Percentiles rank a stretch among this genome's conserved stretches.
Conservation (phyloP, 2,797 vertebrate species). For the Denticeps clupeoides region DNA sequence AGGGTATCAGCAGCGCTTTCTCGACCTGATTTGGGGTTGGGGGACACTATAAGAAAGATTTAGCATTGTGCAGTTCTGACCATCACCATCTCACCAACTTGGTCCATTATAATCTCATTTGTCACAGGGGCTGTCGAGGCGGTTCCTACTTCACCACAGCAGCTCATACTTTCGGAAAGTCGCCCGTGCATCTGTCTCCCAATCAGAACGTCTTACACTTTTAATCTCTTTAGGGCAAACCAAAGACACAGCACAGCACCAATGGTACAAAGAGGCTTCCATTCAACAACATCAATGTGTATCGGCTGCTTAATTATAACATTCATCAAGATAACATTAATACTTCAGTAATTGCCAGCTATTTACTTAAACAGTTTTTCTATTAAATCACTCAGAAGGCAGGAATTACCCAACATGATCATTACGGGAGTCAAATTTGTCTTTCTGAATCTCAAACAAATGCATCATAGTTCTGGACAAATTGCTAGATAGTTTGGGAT, state of each 20-base stretch:
- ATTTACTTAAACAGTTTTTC: conserved; percentile 43
- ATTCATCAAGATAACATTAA: conserved; percentile 41
- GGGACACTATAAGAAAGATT: too few relatives aligned
- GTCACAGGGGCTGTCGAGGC: too few relatives aligned
- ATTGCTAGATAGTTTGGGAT: not conserved
- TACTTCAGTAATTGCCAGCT: conserved; percentile 36
- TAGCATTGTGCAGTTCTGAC: too few relatives aligned
- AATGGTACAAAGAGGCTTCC: not conserved
- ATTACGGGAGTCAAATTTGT: conserved; percentile 29
- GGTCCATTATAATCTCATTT: too few relatives aligned
- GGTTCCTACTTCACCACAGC: too few relatives aligned
- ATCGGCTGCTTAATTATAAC: conserved; percentile 47
- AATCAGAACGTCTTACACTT: too few relatives aligned
- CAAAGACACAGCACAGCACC: not conserved
- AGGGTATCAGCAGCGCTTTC: too few relatives aligned
- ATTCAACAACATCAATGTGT: conserved; percentile 27
- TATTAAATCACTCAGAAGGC: conserved; percentile 39
- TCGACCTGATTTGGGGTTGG: too few relatives aligned
- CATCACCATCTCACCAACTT: too few relatives aligned
- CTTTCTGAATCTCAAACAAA: conserved; percentile 18
- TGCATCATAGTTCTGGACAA: conserved; percentile 10
- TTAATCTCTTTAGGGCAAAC: too few relatives aligned
- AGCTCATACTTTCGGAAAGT: too few relatives aligned
- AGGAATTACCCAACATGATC: conserved; percentile 35
- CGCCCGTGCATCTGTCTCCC: too few relatives aligned